Conservation (phyloP, 2,797 vertebrate genomes). For the Limnodromus scolopaceus region DNA sequence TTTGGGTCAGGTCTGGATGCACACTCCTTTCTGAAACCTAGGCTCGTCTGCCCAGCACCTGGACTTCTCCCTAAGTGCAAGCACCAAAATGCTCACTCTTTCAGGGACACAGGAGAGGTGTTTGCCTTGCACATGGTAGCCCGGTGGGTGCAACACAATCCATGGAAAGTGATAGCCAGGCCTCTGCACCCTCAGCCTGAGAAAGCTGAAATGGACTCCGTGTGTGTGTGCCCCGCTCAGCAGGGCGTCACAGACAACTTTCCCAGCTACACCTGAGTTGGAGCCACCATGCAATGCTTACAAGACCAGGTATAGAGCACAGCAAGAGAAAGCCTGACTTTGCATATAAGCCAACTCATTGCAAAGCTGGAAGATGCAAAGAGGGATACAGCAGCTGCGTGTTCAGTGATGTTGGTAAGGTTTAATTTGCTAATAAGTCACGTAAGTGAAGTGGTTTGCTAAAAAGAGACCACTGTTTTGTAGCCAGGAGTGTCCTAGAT, state of each 20-base stretch:
- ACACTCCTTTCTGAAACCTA: not conserved
- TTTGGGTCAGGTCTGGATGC: not conserved
- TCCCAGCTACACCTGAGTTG: not conserved
- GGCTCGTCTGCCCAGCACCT: not conserved
- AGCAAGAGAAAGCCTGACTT: not conserved
- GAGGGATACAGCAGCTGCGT: not conserved
- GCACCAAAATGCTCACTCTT: not conserved
- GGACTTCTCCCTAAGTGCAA: not conserved
- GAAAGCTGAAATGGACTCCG: not conserved
- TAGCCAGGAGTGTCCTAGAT: not conserved
- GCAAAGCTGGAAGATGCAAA: not conserved
- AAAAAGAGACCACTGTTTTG: not conserved
- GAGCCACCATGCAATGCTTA: not conserved
- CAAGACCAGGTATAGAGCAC: not conserved
- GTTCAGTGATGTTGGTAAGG: not conserved
- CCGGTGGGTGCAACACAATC: not conserved
- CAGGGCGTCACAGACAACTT: not conserved
- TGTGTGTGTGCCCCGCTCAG: too few species aligned
- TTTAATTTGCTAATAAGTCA: not conserved
- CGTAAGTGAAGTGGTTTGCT: not conserved
- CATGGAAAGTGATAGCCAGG: not conserved
- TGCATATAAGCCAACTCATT: accelerated
- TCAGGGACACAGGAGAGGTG: accelerated
- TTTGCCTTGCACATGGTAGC: not conserved
- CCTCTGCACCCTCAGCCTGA: not conserved